phyloP scores from a whole-genome alignment of 2,888 invertebrate species.

The Heterodera filipjevi region DNA sequence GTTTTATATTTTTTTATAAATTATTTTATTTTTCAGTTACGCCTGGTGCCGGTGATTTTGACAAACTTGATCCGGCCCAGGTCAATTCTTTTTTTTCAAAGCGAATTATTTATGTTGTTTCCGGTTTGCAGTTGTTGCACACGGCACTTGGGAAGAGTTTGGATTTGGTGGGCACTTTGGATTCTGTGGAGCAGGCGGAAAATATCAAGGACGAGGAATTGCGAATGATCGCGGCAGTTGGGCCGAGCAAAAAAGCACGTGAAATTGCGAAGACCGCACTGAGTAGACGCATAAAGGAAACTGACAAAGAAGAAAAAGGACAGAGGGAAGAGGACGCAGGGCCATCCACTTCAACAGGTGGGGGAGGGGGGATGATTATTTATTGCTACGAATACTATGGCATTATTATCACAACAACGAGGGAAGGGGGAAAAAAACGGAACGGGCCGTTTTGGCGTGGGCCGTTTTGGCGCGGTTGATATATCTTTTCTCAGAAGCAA shows the following conservation, averaged over 20 bases:
- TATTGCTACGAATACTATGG: too few species aligned
- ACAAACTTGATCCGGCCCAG: constrained; percentile 61
- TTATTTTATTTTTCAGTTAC: constrained; percentile 36
- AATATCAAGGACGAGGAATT: constrained; percentile 52
- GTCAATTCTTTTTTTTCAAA: constrained; percentile 35
- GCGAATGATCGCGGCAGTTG: constrained; percentile 50
- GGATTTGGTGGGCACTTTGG: constrained; percentile 54
- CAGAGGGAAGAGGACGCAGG: not conserved
- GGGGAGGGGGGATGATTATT: too few species aligned
- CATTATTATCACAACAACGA: too few species aligned
- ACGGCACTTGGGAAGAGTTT: constrained; percentile 57
- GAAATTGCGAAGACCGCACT: constrained; percentile 27
- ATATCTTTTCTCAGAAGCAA: too few species aligned
- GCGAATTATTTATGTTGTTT: constrained; percentile 13
- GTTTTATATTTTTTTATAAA: too few species aligned
- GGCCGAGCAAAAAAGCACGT: constrained; percentile 28
- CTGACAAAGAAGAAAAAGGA: not conserved
- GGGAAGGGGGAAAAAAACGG: too few species aligned
- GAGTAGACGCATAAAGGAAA: not conserved
- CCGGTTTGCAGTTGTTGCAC: constrained; percentile 52
- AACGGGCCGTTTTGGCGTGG: too few species aligned
- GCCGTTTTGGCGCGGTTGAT: too few species aligned
- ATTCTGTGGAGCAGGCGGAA: constrained; percentile 57
- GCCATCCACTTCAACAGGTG: constrained; percentile 11
- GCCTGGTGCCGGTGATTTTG: constrained; percentile 54